Evolutionary conservation across 1,140 invertebrate species (phyloP), one percentile per base, ranked within the genome.

Genomic region (Diabrotica undecimpunctata): DNA sequence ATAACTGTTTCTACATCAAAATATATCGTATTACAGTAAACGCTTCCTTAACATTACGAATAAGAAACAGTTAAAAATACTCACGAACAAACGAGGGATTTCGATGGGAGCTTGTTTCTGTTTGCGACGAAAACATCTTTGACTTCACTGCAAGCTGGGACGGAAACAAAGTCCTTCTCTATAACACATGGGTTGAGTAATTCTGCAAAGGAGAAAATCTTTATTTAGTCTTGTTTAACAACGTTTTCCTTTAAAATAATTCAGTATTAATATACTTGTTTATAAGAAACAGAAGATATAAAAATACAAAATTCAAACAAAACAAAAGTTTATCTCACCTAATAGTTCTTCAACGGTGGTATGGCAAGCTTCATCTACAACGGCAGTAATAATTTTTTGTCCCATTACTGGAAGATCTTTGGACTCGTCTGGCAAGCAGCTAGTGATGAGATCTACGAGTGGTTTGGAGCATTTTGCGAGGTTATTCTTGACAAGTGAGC

Each of bases 281-380:
- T 25, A 2, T 25, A 25, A 25, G 25, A 25, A 25, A 25, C 25
- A 25, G 4, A 25, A 1, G 4, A 25, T 2, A 25, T 25, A 25
- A 25, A 25, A 25, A 25, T 25, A n/a, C n/a, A 25, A 25, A 2
- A 25, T 25, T 25, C n/a, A n/a, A n/a, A n/a, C n/a, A n/a, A n/a
- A n/a, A n/a, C 4, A 25, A 25, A 25, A 25, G 25, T 25, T 25
- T 25, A 6, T 65, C 66, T 55, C 37, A 68, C 66, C 66, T 35
- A 68, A 58, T 57, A 68, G 61, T 25, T 68, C 52, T 57, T 68
- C 66, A 39, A 64, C 66, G 12, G 64, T 64, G 13, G 59, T 51
- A 7, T 62, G 60, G 38, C 66, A 68, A 41, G 61, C 14, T 46
- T 68, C 54, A 35, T 64, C 39, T 5, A 61, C 14, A 11, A 54